phyloP scores from a whole-genome alignment of 2,113 vertebrate genomes.

The Hiodon tergisus region DNA sequence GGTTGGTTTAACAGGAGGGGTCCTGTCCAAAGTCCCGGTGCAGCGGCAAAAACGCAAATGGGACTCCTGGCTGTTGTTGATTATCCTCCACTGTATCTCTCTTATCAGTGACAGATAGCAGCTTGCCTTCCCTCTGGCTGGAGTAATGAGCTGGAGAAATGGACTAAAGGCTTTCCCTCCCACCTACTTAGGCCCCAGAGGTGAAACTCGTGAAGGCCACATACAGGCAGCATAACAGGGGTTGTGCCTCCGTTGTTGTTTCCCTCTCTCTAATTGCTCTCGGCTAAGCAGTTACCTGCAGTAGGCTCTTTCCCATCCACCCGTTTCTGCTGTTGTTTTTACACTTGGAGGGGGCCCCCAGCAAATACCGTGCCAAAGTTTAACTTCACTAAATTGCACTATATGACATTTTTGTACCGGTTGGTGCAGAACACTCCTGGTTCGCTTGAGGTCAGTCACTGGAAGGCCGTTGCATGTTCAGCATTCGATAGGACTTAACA shows the following conservation, averaged over 20 bases:
- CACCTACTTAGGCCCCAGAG: slow-evolving; percentile 7
- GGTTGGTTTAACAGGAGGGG: slow-evolving; percentile 15
- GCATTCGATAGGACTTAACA: too few relatives aligned
- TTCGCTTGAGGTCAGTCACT: too few relatives aligned
- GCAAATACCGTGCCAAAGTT: too few relatives aligned
- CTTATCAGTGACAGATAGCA: neutral
- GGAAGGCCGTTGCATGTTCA: too few relatives aligned
- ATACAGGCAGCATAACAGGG: too few relatives aligned
- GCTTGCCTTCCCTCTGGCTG: neutral
- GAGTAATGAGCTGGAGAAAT: slow-evolving; percentile 9
- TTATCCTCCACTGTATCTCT: neutral
- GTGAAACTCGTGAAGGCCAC: neutral
- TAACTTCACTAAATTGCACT: too few relatives aligned
- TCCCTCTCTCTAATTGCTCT: neutral
- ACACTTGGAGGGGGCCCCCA: too few relatives aligned
- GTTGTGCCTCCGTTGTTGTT: too few relatives aligned
- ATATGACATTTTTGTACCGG: too few relatives aligned
- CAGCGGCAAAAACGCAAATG: slow-evolving; percentile 7
- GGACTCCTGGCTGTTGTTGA: neutral
- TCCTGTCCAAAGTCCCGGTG: too few relatives aligned
- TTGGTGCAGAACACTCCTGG: too few relatives aligned
- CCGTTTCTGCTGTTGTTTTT: neutral
- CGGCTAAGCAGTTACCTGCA: too few relatives aligned
- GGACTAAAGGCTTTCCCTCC: slow-evolving; percentile 5
- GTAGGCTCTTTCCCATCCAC: neutral